Conservation (phyloP, 2,888 invertebrate species). For the Zootermopsis nevadensis region DNA sequence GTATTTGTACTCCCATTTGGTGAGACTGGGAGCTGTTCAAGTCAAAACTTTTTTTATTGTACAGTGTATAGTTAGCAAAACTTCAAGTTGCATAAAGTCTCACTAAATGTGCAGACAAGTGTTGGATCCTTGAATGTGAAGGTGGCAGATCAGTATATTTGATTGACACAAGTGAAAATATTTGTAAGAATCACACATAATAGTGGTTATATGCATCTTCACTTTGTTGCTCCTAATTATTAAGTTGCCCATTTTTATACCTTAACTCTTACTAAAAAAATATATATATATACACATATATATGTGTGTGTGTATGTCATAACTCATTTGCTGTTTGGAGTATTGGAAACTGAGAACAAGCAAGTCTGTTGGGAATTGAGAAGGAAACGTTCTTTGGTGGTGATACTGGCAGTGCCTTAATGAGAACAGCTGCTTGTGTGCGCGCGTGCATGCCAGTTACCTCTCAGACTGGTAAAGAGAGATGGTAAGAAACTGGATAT, state of each 20-base stretch:
- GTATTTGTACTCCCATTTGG: conserved; percentile 12
- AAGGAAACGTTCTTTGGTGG: background rate
- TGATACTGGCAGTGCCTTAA: conserved; percentile 29
- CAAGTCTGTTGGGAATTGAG: background rate
- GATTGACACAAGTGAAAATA: too few relatives aligned
- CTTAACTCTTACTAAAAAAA: conserved; percentile 17
- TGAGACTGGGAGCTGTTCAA: conserved; percentile 9
- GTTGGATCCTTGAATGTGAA: background rate
- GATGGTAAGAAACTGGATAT: background rate
- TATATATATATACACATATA: conserved; percentile 36
- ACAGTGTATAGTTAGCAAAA: conserved; percentile 22
- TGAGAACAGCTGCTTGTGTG: background rate
- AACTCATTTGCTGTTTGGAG: conserved; percentile 5
- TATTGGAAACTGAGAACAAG: background rate
- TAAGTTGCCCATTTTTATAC: conserved; percentile 40
- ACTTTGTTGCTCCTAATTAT: conserved; percentile 3
- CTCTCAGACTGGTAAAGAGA: background rate
- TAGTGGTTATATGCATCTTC: conserved; percentile 22
- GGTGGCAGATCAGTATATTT: background rate
- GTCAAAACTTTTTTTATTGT: conserved; percentile 24
- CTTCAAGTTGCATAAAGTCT: background rate
- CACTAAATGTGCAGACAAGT: background rate
- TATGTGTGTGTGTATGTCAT: conserved; percentile 21
- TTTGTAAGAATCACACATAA: background rate
- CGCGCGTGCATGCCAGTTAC: background rate